phyloP scores from a whole-genome alignment of 1,140 invertebrate genomes.

The Phortica variegata region DNA sequence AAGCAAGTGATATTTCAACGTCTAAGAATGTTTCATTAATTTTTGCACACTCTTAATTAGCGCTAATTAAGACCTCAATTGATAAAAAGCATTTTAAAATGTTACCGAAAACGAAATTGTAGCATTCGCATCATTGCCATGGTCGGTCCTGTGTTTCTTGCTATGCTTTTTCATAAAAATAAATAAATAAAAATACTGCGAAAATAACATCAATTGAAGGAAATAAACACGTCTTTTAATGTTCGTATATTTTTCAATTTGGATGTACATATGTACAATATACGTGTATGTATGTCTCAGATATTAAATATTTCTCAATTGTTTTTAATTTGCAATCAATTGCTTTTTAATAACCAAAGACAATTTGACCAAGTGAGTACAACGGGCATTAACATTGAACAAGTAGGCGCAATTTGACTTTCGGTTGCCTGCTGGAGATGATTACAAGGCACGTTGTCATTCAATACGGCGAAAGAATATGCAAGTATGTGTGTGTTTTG shows the following conservation, averaged over 20 bases:
- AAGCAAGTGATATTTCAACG: background rate
- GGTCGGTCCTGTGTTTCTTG: slow-evolving; percentile 6
- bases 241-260: too few relatives aligned
- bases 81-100: slow-evolving; percentile 25
- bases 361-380: too few relatives aligned
- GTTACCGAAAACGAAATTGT: too few relatives aligned
- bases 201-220: slow-evolving; percentile 37
- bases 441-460: too few relatives aligned
- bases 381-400: too few relatives aligned
- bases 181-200: slow-evolving; percentile 22
- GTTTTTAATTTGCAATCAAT: slow-evolving; percentile 52
- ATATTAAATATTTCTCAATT: slow-evolving; percentile 47
- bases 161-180: slow-evolving; percentile 10
- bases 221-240: slow-evolving; percentile 20
- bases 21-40: background rate
- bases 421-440: too few relatives aligned
- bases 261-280: too few relatives aligned
- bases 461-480: too few relatives aligned
- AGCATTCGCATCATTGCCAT: too few relatives aligned
- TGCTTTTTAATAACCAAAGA: slow-evolving; percentile 47
- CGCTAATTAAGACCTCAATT: slow-evolving; percentile 27
- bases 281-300: too few relatives aligned
- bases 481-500: background rate
- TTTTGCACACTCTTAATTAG: slow-evolving; percentile 10
- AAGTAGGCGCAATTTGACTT: slow-evolving; percentile 39